Evolutionary conservation across 2,113 vertebrate genomes (phyloP).

Genomic region (Paradisaea rubra): DNA sequence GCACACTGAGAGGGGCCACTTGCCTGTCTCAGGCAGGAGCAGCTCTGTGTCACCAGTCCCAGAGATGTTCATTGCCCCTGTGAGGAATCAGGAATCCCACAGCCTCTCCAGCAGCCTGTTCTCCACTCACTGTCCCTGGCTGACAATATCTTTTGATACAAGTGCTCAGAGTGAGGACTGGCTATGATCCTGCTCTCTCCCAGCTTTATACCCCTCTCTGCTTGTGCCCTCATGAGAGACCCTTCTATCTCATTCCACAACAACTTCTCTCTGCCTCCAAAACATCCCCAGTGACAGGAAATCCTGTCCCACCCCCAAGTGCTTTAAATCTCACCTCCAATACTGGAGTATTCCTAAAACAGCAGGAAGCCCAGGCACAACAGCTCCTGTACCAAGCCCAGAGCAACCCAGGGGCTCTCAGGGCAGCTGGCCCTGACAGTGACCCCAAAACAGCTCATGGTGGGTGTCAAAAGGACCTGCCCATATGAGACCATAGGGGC

Average conservation of each 20-base stretch:
- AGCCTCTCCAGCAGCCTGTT: not conserved
- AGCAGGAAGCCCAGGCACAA: not conserved
- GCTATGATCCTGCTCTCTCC: no score
- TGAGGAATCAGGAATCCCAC: not conserved
- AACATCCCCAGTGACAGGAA: fast-evolving
- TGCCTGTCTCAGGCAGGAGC: not conserved
- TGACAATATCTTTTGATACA: not conserved
- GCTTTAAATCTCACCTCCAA: not conserved
- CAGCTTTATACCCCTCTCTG: not conserved
- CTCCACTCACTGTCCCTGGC: not conserved
- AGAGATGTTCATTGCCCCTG: not conserved
- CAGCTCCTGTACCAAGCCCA: not conserved
- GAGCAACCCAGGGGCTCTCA: not conserved
- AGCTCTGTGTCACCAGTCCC: fast-evolving
- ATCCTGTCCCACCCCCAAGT: not conserved
- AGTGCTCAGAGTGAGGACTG: fast-evolving
- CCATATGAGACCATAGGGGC: fast-evolving
- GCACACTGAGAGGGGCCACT: not conserved
- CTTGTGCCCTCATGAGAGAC: fast-evolving
- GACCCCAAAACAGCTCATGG: not conserved
- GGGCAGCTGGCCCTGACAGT: not conserved
- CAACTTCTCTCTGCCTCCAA: not conserved
- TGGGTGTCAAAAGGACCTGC: not conserved
- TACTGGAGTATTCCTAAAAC: not conserved
- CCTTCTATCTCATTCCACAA: not conserved